Base-by-base conservation (phyloP, 2,113 vertebrate species). In the Etheostoma spectabile region DNA sequence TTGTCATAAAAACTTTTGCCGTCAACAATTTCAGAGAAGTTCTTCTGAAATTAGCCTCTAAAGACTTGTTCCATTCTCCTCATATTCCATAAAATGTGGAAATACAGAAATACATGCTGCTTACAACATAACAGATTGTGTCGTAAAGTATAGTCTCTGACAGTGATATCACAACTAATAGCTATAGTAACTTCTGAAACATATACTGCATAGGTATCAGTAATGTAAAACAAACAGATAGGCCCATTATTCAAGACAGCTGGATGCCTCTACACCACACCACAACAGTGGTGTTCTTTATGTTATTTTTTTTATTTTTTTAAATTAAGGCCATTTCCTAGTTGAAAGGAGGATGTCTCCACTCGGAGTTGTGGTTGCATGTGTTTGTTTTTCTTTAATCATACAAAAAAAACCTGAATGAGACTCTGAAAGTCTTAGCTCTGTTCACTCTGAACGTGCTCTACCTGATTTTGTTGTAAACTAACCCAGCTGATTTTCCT, bases 1-100 rank as follows among this genome's bases (percentile, higher is more conserved):
- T 52, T 38, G 38, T 48, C 38, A 38, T 35, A 13, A 72, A 42
- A 80, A 86, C 86, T 65, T 79, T 51, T 2, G 21, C 19, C 64
- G 61, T 61, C 56, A 68, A 74, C 60, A 16, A 5, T 70, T n/a
- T 30, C 49, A 48, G 45, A 51, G 24, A 73, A 57, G 53, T 73
- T 73, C 27, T 22, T 63, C n/a, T 60, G 46, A 67, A 82, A 66
- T 66, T 46, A 77, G 56, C 51, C 77, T 60, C 35, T 12, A 48
- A 71, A 60, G 30, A n/a, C 6, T 27, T 6, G 6, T 35, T 42
- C 16, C 7, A 56, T 3, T 68, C 2, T 63, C 14, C 33, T 52
- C 7, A 13, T 45, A 42, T 72, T 21, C 27, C 38, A 42, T 42
- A 42, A 42, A 38, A 14, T 27, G 46, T 48, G 46, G 15, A 19